Conservation (phyloP, 2,797 vertebrate species). For the Sciaenops ocellatus region DNA sequence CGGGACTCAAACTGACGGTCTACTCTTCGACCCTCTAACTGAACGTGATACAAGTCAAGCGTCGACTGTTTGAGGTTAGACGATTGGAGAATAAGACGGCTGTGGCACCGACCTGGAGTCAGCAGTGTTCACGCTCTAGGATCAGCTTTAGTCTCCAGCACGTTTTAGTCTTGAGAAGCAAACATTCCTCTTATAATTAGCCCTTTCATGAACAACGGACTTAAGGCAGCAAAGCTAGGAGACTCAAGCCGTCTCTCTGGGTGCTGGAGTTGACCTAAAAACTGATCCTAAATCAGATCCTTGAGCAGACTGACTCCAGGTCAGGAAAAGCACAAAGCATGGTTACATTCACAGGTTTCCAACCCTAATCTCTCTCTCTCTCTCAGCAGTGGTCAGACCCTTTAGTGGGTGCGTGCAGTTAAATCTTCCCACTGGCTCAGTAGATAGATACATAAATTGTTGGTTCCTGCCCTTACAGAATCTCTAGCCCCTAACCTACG, state of each 20-base stretch:
- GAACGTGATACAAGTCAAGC: background rate
- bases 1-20: constrained; percentile 62
- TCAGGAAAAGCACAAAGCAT: constrained; percentile 77
- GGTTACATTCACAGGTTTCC: constrained; percentile 86
- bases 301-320: constrained; percentile 48
- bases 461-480: constrained; percentile 42
- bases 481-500: constrained; percentile 33
- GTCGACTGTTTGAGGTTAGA: constrained; percentile 25
- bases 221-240: constrained; percentile 20
- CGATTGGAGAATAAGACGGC: constrained; percentile 34
- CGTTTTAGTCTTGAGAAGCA: constrained; percentile 4
- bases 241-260: background rate
- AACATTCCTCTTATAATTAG: constrained; percentile 23
- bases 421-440: constrained; percentile 66
- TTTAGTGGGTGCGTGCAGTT: constrained; percentile 71
- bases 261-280: constrained; percentile 30
- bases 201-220: constrained; percentile 50
- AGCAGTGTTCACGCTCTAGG: constrained; percentile 15
- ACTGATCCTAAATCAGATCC: constrained; percentile 56
- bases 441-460: constrained; percentile 54
- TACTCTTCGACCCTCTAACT: constrained; percentile 61
- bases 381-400: constrained; percentile 83
- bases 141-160: constrained; percentile 42
- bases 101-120: constrained; percentile 50
- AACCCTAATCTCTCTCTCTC: constrained; percentile 40